phyloP scores from a whole-genome alignment of 2,888 invertebrate genomes.

The Tethea ocularis region DNA sequence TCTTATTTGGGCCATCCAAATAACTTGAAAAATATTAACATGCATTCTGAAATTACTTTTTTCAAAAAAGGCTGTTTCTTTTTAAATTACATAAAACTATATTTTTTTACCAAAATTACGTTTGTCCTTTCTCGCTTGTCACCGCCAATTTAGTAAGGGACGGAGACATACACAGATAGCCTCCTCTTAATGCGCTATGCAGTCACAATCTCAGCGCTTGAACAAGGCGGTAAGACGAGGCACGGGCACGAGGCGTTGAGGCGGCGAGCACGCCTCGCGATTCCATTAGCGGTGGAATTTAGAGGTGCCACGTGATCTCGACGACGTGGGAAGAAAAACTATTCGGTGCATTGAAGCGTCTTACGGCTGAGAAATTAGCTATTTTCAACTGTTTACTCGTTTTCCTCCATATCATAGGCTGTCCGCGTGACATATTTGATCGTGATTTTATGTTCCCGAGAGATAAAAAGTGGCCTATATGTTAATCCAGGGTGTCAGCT shows the following conservation, averaged over 20 bases:
- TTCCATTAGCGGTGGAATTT: slow-evolving; percentile 12
- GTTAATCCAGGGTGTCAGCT: no score
- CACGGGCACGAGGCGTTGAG: not conserved
- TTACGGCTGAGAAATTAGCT: not conserved
- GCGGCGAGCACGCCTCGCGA: slow-evolving; percentile 5
- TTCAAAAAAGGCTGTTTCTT: no score
- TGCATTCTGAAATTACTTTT: no score
- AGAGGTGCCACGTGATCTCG: not conserved
- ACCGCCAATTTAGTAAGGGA: no score
- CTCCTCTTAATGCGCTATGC: not conserved
- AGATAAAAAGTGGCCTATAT: no score
- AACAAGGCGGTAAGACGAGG: not conserved
- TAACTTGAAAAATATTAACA: no score
- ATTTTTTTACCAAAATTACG: not conserved
- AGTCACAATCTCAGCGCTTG: not conserved
- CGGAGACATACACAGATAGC: not conserved
- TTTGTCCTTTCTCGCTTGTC: no score
- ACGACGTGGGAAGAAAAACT: not conserved
- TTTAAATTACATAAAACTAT: no score
- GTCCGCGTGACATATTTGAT: no score
- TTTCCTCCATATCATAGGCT: no score
- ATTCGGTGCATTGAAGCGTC: not conserved
- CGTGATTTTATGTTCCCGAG: no score
- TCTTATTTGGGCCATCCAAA: no score
- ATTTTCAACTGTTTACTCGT: not conserved